Conservation (phyloP, 1,140 invertebrate genomes). For the Lepidotrigona ventralis region DNA sequence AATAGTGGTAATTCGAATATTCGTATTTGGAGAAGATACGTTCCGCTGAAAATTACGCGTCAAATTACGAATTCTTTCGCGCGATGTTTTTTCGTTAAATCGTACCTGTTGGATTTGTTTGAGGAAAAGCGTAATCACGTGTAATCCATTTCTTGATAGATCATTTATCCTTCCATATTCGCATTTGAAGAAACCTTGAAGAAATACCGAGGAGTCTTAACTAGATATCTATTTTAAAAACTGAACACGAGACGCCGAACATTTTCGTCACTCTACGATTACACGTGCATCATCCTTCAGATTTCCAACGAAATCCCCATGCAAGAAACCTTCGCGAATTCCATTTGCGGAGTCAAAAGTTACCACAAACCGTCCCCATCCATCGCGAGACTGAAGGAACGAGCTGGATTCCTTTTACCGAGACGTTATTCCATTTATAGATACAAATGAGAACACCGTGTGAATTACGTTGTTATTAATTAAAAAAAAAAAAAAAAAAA, state of each 20-base stretch:
- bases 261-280: no score
- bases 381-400: background rate
- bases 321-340: background rate
- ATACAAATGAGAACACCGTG: slow-evolving; percentile 6
- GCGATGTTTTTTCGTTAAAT: background rate
- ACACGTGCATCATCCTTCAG: background rate
- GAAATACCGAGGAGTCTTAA: no score
- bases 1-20: background rate
- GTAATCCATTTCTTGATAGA: background rate
- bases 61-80: background rate
- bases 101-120: background rate
- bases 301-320: background rate
- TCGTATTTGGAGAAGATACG: background rate
- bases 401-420: background rate
- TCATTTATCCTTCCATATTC: background rate
- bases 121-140: background rate
- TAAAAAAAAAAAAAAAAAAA: background rate
- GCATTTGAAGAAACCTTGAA: no score
- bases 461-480: slow-evolving; percentile 24
- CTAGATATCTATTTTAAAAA: no score
- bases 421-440: background rate
- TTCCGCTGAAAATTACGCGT: background rate
- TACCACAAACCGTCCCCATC: background rate
- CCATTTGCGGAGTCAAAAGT: background rate
- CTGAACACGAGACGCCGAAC: no score